A percentile compares a stretch with the other conserved stretches of the same genome.
These are phyloP conservation scores for Ambastaia sidthimunki DNA, from an alignment of 2,797 vertebrate species.

Conservation along the genomic window DNA sequence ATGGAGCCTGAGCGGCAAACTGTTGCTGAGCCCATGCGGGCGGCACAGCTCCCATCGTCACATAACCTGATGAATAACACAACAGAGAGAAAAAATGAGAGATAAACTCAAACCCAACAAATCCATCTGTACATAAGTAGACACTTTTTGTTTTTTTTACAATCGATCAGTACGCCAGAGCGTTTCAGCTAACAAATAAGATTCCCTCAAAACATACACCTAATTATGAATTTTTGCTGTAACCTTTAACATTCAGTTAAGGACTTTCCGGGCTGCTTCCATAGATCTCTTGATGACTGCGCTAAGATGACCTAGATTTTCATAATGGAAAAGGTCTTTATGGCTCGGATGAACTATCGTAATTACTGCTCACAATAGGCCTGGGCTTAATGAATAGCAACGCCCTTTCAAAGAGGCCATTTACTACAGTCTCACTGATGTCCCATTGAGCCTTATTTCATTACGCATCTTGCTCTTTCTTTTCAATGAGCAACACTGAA, in stretches of 20 bases:
- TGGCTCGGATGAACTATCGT: conserved; percentile 54
- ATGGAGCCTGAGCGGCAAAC: conserved; percentile 87
- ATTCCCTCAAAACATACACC: conserved; percentile 3
- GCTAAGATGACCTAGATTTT: conserved; percentile 54
- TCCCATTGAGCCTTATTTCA: conserved; percentile 50
- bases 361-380: conserved; percentile 58
- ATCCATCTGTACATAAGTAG: background rate
- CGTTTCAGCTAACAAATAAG: background rate
- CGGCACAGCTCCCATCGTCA: conserved; percentile 97
- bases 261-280: conserved; percentile 28
- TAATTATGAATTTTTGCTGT: conserved; percentile 30
- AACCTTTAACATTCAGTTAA: conserved; percentile 45
- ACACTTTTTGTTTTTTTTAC: background rate
- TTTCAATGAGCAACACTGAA: conserved; percentile 37
- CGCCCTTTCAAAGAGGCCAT: conserved; percentile 55
- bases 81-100: background rate
- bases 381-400: conserved; percentile 56
- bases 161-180: background rate
- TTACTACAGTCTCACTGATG: conserved; percentile 51
- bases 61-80: conserved; percentile 84
- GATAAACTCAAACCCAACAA: background rate
- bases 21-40: conserved; percentile 97
- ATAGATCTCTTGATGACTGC: conserved; percentile 49
- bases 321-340: conserved; percentile 55
- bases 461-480: conserved; percentile 49